A percentile compares a stretch with the other conserved stretches of the same genome.
These are phyloP conservation scores for Cynopterus sphinx DNA, from an alignment of 2,797 vertebrate genomes.

Conservation along the genomic window DNA sequence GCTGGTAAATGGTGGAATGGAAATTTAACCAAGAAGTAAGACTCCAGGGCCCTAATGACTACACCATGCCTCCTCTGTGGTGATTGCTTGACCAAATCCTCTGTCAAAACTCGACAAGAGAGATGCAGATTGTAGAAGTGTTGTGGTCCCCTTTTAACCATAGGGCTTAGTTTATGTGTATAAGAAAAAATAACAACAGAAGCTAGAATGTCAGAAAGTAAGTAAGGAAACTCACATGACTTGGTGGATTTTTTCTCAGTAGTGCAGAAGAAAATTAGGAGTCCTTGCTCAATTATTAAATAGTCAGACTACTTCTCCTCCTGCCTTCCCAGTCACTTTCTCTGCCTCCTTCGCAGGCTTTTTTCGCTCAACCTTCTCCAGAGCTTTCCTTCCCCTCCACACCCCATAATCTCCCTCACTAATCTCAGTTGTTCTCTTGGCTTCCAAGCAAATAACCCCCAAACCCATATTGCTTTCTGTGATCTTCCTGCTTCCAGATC, in stretches of 20 bases:
- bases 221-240: not conserved
- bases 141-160: not conserved
- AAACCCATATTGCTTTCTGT: not conserved
- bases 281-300: not conserved
- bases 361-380: not conserved
- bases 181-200: not conserved
- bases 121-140: not conserved
- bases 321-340: not conserved
- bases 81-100: not conserved
- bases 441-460: not conserved
- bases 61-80: not conserved
- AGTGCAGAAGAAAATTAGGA: not conserved
- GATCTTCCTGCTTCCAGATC: constrained; percentile 7
- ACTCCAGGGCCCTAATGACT: not conserved
- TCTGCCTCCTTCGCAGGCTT: not conserved
- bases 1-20: not conserved
- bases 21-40: not conserved
- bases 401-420: not conserved
- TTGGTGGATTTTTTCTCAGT: not conserved
- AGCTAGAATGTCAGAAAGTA: not conserved
- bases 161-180: not conserved
- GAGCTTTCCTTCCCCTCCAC: not conserved
- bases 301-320: not conserved
- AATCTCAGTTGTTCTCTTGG: not conserved
- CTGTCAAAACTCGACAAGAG: not conserved